Conservation (phyloP, 2,113 vertebrate genomes). For the Myiozetetes cayanensis region DNA sequence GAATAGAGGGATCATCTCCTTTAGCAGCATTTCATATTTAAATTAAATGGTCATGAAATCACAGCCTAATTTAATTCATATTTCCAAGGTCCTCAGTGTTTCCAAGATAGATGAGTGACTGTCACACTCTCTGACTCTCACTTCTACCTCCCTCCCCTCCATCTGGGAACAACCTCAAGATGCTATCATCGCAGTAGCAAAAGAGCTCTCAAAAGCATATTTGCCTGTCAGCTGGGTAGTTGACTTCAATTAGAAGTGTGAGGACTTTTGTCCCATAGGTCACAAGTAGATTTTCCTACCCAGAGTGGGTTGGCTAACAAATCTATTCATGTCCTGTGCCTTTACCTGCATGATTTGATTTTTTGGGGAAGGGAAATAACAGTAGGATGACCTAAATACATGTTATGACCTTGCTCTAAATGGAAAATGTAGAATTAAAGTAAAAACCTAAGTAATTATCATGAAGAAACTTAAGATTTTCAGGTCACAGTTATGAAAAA, state of each 20-base stretch:
- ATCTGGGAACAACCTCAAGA: constrained; percentile 59
- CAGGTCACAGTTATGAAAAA: neutral
- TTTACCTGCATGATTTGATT: neutral
- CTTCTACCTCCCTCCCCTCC: constrained; percentile 55
- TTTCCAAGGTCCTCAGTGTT: constrained; percentile 32
- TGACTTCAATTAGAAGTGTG: constrained; percentile 54
- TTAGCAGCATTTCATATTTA: neutral
- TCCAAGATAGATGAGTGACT: constrained; percentile 46
- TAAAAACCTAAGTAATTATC: neutral
- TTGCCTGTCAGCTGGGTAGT: constrained; percentile 55
- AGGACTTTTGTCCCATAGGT: constrained; percentile 32
- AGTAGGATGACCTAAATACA: neutral
- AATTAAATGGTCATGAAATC: neutral
- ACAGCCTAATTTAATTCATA: constrained; percentile 25
- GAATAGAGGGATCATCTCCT: neutral
- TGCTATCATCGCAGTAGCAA: constrained; percentile 19
- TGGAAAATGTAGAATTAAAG: neutral
- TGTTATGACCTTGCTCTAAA: neutral
- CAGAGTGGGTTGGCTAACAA: neutral
- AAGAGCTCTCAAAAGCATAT: constrained; percentile 54
- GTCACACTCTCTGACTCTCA: constrained; percentile 53
- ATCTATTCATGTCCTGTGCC: neutral
- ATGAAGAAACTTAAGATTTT: neutral
- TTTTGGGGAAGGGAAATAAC: neutral
- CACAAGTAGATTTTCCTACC: neutral